Conservation (phyloP, 2,888 invertebrate genomes). For the Marasmarcha lunaedactyla region DNA sequence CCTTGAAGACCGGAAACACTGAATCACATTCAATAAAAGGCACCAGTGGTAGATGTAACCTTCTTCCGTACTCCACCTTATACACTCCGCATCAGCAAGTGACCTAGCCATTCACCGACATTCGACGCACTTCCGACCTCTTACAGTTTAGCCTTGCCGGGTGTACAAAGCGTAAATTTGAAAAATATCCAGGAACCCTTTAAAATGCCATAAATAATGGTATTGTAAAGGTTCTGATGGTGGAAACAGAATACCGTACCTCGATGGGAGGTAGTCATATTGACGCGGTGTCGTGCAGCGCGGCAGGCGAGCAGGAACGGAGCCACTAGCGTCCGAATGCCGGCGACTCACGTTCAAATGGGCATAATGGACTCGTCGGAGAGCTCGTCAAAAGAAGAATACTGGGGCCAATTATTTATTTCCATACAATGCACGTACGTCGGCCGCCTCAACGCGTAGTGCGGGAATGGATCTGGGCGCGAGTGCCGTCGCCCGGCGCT, state of each 20-base stretch:
- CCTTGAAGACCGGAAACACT: constrained; percentile 3
- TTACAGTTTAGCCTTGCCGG: constrained; percentile 24
- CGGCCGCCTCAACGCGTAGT: constrained; percentile 48
- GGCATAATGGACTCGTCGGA: constrained; percentile 60
- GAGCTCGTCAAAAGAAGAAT: constrained; percentile 67
- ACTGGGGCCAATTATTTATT: constrained; percentile 63
- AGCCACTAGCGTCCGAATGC: constrained; percentile 64
- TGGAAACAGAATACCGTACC: constrained; percentile 26
- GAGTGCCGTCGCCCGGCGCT: constrained; percentile 22
- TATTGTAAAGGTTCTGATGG: too few relatives aligned
- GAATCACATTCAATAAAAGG: constrained; percentile 36
- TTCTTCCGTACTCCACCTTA: constrained; percentile 30
- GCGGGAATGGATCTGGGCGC: constrained; percentile 44
- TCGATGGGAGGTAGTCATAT: constrained; percentile 60
- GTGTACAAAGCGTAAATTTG: constrained; percentile 17
- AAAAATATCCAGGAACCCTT: neutral
- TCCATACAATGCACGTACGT: constrained; percentile 61
- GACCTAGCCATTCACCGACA: constrained; percentile 43
- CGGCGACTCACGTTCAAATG: constrained; percentile 50
- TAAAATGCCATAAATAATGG: too few relatives aligned
- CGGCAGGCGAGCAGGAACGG: constrained; percentile 55
- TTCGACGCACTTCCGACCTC: constrained; percentile 54
- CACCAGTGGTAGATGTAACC: constrained; percentile 34
- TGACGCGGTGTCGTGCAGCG: constrained; percentile 38
- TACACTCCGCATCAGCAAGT: constrained; percentile 34